Conservation (phyloP, 1,140 invertebrate genomes). For the Lordiphosa stackelbergi region DNA sequence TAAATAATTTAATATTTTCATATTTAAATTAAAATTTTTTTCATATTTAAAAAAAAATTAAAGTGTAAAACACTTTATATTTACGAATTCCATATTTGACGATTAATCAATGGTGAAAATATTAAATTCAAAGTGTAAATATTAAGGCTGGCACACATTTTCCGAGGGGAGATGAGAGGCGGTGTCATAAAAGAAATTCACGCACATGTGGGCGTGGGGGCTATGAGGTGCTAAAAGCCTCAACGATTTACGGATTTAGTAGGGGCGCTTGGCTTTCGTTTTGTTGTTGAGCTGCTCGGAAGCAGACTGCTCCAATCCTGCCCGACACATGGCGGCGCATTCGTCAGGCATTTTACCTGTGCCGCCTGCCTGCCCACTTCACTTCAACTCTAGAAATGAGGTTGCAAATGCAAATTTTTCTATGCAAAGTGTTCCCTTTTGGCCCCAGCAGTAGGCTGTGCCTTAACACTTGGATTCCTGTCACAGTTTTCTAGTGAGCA, state of each 20-base stretch:
- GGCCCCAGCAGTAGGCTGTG: too few species aligned
- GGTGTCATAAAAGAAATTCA: conserved; percentile 11
- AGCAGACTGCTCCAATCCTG: conserved; percentile 1
- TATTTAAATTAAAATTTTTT: too few species aligned
- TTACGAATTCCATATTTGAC: too few species aligned
- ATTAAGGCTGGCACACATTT: conserved; percentile 1
- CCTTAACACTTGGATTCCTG: too few species aligned
- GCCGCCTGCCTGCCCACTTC: conserved; percentile 1
- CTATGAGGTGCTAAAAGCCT: conserved; percentile 9
- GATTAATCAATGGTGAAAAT: too few species aligned
- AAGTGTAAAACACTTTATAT: too few species aligned
- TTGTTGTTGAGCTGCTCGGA: conserved; percentile 4
- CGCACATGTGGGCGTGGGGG: conserved; percentile 6
- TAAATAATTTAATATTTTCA: too few species aligned
- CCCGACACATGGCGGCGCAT: conserved; percentile 3
- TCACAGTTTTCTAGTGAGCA: too few species aligned
- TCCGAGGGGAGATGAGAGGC: neutral
- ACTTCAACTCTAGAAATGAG: conserved; percentile 1
- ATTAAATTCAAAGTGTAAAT: too few species aligned
- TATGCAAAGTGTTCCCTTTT: too few species aligned
- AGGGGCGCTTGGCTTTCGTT: neutral
- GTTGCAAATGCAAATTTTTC: conserved; percentile 5
- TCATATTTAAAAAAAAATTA: too few species aligned
- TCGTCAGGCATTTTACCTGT: conserved; percentile 10
- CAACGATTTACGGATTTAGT: conserved; percentile 1